Evolutionary conservation across 2,888 invertebrate genomes (phyloP).

Genomic region (Uropetala carovei): DNA sequence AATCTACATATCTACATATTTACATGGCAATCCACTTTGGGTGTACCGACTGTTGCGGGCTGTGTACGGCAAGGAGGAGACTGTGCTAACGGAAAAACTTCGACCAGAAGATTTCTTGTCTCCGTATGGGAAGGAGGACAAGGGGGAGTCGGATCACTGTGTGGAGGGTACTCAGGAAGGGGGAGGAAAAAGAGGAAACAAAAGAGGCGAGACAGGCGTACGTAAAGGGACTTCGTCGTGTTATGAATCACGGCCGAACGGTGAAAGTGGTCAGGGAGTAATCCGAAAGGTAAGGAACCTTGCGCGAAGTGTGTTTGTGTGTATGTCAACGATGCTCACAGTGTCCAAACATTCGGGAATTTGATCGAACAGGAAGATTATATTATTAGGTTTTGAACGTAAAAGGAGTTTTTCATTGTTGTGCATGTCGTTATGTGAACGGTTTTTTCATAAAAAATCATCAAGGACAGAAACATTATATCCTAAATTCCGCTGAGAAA

Average conservation of each 20-base stretch:
- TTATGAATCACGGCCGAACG: conserved; percentile 6
- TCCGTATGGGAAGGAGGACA: not conserved
- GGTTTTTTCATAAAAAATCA: too few relatives aligned
- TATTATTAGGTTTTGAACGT: too few relatives aligned
- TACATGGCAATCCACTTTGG: conserved; percentile 64
- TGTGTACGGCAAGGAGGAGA: not conserved
- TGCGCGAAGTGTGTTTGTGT: not conserved
- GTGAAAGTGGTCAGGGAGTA: not conserved
- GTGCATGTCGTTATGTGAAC: too few relatives aligned
- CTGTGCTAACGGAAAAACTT: not conserved
- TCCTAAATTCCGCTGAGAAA: too few relatives aligned
- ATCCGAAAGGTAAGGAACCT: conserved; percentile 20
- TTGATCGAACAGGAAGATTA: too few relatives aligned
- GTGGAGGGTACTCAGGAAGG: not conserved
- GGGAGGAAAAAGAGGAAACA: not conserved
- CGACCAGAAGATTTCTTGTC: conserved; percentile 1
- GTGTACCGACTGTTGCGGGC: conserved; percentile 36
- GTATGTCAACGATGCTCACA: not conserved
- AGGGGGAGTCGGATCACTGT: not conserved
- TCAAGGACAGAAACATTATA: too few relatives aligned
- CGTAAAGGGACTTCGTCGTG: not conserved
- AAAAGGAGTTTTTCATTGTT: too few relatives aligned
- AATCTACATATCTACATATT: conserved; percentile 62
- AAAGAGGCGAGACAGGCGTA: not conserved
- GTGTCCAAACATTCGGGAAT: not conserved